Evolutionary conservation across 2,888 invertebrate species (phyloP).

Genomic region (Galerucella calmariensis): DNA sequence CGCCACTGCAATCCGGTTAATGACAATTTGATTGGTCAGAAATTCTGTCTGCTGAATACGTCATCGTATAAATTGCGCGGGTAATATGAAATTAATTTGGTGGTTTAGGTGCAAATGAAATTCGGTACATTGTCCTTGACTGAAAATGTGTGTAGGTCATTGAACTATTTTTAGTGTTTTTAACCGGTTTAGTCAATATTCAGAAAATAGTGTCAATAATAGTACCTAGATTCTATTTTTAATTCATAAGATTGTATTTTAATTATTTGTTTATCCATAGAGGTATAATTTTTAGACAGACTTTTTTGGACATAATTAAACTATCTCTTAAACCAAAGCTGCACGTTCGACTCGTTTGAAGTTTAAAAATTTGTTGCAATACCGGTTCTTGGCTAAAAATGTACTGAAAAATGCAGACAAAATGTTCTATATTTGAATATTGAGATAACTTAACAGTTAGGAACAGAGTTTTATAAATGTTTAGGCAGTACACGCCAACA

Average conservation of each 20-base stretch:
- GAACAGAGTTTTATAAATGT: neutral
- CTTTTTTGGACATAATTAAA: neutral
- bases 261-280: conserved; percentile 1
- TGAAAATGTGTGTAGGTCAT: conserved; percentile 45
- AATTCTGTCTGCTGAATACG: conserved; percentile 28
- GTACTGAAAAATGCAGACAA: neutral
- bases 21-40: conserved; percentile 35
- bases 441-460: neutral
- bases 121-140: conserved; percentile 46
- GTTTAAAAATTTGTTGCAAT: conserved; percentile 1
- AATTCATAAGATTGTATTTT: neutral
- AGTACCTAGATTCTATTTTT: neutral
- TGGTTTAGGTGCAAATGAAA: conserved; percentile 32
- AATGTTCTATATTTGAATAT: neutral
- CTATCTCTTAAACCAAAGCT: neutral
- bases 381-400: neutral
- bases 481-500: too few relatives aligned
- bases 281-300: neutral
- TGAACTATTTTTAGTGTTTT: conserved; percentile 43
- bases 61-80: conserved; percentile 42
- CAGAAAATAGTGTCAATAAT: conserved; percentile 10
- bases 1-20: conserved; percentile 29
- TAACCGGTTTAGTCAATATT: conserved; percentile 29
- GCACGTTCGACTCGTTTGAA: neutral
- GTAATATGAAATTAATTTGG: conserved; percentile 44